These are phyloP conservation scores for Spheniscus mendiculus DNA, from an alignment of 2,113 vertebrate species.

Conservation along the genomic window DNA sequence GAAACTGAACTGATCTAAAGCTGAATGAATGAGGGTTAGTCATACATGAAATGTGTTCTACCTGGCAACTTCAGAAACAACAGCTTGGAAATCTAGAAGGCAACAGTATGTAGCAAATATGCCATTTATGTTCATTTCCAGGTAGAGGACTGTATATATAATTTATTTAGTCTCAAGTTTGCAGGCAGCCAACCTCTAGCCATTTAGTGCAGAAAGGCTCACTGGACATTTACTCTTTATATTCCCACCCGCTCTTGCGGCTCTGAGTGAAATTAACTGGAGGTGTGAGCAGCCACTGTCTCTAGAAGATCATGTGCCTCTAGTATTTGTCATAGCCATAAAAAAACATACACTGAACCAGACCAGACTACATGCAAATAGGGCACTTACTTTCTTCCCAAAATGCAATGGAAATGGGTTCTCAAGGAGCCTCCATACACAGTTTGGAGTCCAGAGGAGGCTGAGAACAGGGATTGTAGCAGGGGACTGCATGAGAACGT, in stretches of 20 bases:
- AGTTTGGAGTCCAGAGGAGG: neutral
- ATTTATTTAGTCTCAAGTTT: neutral
- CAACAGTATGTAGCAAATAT: neutral
- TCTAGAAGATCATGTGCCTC: neutral
- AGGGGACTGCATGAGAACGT: neutral
- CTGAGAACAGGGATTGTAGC: neutral
- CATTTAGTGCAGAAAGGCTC: neutral
- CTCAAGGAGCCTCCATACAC: fast-evolving
- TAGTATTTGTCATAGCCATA: neutral
- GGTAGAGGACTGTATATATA: neutral
- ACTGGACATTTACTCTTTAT: neutral
- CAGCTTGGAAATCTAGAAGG: slow-evolving; percentile 7
- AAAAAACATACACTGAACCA: neutral
- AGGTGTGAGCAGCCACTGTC: neutral
- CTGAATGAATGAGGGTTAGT: neutral
- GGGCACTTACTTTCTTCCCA: neutral
- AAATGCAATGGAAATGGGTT: neutral
- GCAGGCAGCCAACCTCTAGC: neutral
- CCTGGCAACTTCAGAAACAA: neutral
- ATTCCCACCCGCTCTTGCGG: neutral
- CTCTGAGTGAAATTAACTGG: neutral
- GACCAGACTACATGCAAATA: neutral
- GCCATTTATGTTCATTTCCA: neutral
- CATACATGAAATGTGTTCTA: neutral
- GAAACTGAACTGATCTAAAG: neutral